Conservation (phyloP, 2,113 vertebrate genomes). For the Corvus hawaiiensis region DNA sequence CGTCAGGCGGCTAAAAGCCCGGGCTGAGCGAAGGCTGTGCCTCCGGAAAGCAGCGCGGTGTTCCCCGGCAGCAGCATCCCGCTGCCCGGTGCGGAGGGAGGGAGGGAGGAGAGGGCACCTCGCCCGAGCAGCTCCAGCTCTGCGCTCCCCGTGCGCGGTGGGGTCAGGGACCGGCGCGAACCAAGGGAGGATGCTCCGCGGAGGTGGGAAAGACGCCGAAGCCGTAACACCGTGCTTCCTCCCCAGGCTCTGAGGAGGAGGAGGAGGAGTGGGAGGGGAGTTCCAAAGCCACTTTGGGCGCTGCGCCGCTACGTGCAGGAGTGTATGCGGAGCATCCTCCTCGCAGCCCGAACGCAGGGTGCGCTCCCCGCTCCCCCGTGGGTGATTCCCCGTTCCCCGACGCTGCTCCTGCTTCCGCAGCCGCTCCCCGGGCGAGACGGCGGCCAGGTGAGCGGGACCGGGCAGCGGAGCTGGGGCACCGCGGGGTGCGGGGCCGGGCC, state of each 20-base stretch:
- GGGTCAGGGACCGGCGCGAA: neutral
- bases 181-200: neutral
- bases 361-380: neutral
- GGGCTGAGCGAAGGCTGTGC: neutral
- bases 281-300: neutral
- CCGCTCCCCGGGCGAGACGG: neutral
- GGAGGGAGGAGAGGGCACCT: neutral
- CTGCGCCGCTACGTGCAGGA: neutral
- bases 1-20: neutral
- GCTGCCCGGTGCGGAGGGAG: neutral
- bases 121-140: neutral
- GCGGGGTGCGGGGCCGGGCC: neutral
- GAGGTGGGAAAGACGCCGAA: neutral
- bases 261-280: neutral
- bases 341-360: neutral
- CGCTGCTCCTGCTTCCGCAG: neutral
- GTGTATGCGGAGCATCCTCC: neutral
- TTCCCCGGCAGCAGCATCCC: neutral
- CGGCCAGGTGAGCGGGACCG: neutral
- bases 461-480: neutral
- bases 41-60: neutral
- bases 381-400: neutral
- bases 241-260: neutral
- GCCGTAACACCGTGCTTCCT: neutral
- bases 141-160: neutral